A percentile compares a stretch with the other conserved stretches of the same genome.
These are phyloP conservation scores for Phylloscopus whistleri DNA, from an alignment of 2,113 vertebrate species.

Conservation along the genomic window DNA sequence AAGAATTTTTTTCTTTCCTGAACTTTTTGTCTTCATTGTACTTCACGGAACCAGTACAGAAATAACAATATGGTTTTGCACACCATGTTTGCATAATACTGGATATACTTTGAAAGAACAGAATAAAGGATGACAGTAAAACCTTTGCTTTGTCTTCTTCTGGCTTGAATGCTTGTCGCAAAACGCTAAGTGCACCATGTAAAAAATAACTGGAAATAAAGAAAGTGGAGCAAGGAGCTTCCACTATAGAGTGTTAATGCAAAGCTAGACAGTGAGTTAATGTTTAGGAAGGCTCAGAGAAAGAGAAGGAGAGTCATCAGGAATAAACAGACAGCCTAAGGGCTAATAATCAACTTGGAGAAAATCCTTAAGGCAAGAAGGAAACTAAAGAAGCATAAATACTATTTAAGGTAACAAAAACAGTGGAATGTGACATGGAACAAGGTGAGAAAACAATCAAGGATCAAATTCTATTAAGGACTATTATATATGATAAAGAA, in stretches of 20 bases:
- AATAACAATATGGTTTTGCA: not conserved
- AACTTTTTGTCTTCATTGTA: not conserved
- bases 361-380: not conserved
- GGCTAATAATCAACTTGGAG: not conserved
- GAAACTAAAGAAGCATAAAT: not conserved
- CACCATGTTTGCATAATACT: not conserved
- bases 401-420: not conserved
- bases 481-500: not conserved
- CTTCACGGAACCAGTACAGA: not conserved
- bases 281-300: not conserved
- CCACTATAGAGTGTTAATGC: not conserved
- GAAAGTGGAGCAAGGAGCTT: not conserved
- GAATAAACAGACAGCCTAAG: not conserved
- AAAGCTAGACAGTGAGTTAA: not conserved
- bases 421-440: not conserved
- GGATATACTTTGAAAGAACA: not conserved
- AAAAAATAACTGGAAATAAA: too few relatives aligned
- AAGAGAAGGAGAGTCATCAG: not conserved
- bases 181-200: not conserved
- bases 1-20: not conserved
- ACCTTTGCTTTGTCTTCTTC: not conserved
- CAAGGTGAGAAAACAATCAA: not conserved
- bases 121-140: not conserved
- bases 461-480: not conserved
- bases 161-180: accelerated